These are phyloP conservation scores for Clunio marinus DNA, from an alignment of 2,888 invertebrate genomes.

Conservation along the genomic window DNA sequence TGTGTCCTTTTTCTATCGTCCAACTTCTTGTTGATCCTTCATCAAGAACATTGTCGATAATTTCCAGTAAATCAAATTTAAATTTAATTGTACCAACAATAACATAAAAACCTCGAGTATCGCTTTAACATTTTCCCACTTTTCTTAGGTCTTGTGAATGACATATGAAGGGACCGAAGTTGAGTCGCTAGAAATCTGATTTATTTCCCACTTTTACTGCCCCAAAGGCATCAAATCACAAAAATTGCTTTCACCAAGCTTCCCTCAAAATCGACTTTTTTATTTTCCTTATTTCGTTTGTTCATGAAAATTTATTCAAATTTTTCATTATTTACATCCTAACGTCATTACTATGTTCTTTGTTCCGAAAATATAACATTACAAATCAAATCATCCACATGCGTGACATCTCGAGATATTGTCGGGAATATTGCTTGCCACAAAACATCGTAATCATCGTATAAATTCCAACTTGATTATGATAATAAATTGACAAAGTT, in stretches of 20 bases:
- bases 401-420: slow-evolving; percentile 13
- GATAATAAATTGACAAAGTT: slow-evolving; percentile 25
- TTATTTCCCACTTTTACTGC: background rate
- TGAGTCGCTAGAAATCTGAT: background rate
- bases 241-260: background rate
- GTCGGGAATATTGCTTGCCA: slow-evolving; percentile 1
- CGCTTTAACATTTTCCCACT: slow-evolving; percentile 21
- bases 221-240: background rate
- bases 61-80: background rate
- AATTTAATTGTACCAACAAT: slow-evolving; percentile 14
- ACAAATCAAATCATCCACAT: slow-evolving; percentile 34
- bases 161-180: background rate
- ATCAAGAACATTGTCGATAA: slow-evolving; percentile 19
- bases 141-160: background rate
- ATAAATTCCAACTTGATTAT: slow-evolving; percentile 34
- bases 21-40: slow-evolving; percentile 17
- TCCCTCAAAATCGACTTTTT: background rate
- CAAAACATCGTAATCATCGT: slow-evolving; percentile 24
- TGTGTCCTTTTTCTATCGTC: background rate
- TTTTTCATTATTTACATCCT: slow-evolving; percentile 38
- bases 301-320: slow-evolving; percentile 34
- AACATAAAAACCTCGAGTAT: background rate
- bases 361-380: slow-evolving; percentile 31
- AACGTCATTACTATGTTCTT: slow-evolving; percentile 27
- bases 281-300: background rate